Conservation (phyloP, 2,888 invertebrate species). For the Carpatolechia fugitivella region DNA sequence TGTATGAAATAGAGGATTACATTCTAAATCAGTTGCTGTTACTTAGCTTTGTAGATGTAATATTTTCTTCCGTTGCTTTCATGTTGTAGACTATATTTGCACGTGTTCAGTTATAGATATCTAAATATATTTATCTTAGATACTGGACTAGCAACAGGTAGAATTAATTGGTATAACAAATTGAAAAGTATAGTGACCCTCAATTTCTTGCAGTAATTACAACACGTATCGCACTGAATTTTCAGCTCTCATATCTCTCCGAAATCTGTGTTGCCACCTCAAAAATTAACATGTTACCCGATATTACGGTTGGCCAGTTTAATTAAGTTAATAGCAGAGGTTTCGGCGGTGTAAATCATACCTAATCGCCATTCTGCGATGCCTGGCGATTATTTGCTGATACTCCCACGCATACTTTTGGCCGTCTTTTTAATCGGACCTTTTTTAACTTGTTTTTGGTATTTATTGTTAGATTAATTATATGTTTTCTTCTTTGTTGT, state of each 20-base stretch:
- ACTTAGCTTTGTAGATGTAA: not conserved
- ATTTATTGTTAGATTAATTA: not conserved
- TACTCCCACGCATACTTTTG: not conserved
- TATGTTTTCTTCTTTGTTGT: not conserved
- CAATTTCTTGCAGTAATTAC: too few species aligned
- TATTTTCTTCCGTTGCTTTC: not conserved
- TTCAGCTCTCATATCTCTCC: not conserved
- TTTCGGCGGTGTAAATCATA: conserved; percentile 60
- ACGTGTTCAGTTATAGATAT: too few species aligned
- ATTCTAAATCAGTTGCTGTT: not conserved
- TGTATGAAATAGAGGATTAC: not conserved
- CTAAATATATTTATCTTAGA: too few species aligned
- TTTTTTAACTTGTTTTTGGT: not conserved
- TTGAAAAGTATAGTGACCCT: too few species aligned
- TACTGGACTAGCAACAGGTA: too few species aligned
- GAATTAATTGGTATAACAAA: too few species aligned
- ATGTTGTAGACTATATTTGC: not conserved
- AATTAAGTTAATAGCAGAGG: conserved; percentile 31
- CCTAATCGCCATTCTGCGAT: conserved; percentile 49
- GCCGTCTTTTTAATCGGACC: not conserved
- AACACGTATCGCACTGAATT: too few species aligned
- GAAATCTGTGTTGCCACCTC: conserved; percentile 1
- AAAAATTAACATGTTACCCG: conserved; percentile 55
- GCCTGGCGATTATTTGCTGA: conserved; percentile 27
- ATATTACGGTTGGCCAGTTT: conserved; percentile 29